Evolutionary conservation across 2,113 vertebrate genomes (phyloP).

Genomic region (Phalacrocorax aristotelis): DNA sequence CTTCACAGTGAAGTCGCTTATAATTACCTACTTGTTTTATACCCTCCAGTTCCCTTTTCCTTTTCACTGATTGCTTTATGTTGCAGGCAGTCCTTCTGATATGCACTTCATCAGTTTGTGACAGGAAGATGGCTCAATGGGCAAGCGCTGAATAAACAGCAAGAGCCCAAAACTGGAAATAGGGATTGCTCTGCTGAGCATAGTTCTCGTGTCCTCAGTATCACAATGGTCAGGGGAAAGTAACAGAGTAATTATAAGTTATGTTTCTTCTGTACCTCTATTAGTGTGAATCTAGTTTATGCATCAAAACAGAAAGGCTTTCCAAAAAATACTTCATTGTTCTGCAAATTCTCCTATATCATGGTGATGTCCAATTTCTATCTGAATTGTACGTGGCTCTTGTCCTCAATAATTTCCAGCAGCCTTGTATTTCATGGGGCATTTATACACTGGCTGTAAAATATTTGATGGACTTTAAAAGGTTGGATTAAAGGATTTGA

Average conservation of each 20-base stretch:
- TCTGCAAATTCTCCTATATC: slow-evolving; percentile 23
- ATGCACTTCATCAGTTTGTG: slow-evolving; percentile 22
- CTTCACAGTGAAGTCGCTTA: neutral
- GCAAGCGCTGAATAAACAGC: neutral
- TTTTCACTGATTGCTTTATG: neutral
- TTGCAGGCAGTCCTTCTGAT: slow-evolving; percentile 26
- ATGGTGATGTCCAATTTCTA: neutral
- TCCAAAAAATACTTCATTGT: neutral
- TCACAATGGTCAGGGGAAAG: neutral
- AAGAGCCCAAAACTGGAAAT: neutral
- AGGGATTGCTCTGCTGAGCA: neutral
- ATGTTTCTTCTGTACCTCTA: neutral
- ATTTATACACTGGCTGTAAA: slow-evolving; percentile 3
- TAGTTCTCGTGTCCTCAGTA: neutral
- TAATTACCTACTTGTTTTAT: neutral
- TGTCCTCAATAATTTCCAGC: slow-evolving; percentile 14
- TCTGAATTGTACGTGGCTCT: slow-evolving; percentile 21
- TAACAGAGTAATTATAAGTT: neutral
- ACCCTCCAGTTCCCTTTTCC: neutral
- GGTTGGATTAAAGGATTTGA: slow-evolving; percentile 30
- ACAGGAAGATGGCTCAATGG: slow-evolving; percentile 20
- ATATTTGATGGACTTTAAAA: slow-evolving; percentile 24
- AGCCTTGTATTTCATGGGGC: neutral
- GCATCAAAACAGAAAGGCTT: neutral
- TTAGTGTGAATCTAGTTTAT: neutral